These are phyloP conservation scores for Lasioglossum zephyrum DNA, from an alignment of 2,888 invertebrate genomes.

Conservation along the genomic window DNA sequence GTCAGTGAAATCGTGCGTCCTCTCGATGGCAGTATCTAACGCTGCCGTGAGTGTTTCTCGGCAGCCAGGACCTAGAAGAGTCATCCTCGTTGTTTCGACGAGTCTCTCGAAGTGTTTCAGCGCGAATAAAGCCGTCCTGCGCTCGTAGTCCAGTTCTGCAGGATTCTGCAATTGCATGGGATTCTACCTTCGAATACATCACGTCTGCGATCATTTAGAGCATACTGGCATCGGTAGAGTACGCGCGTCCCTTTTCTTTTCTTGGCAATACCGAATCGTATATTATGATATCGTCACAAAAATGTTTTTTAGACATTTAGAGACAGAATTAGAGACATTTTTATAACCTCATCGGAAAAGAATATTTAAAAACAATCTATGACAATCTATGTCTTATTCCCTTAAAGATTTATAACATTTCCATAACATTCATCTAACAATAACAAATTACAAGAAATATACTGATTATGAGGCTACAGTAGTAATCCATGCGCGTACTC, in stretches of 20 bases:
- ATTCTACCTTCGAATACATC: slow-evolving; percentile 1
- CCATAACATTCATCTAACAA: neutral
- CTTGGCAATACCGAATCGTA: neutral
- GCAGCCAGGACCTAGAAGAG: slow-evolving; percentile 88
- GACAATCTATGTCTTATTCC: neutral
- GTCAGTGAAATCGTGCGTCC: slow-evolving; percentile 99
- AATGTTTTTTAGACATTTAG: no score
- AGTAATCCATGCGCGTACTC: neutral
- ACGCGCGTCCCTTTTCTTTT: neutral
- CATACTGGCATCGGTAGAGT: slow-evolving; percentile 11
- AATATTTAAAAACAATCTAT: neutral
- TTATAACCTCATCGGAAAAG: neutral
- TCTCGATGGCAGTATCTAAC: slow-evolving; percentile 95
- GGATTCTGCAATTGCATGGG: slow-evolving; percentile 74
- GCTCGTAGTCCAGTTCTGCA: slow-evolving; percentile 88
- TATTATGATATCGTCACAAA: neutral
- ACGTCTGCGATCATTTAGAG: slow-evolving; percentile 4
- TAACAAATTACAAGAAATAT: neutral
- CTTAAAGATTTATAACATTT: neutral
- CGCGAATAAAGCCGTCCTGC: slow-evolving; percentile 92
- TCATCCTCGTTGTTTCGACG: slow-evolving; percentile 94
- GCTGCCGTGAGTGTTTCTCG: slow-evolving; percentile 94
- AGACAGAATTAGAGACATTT: neutral
- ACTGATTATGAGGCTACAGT: neutral
- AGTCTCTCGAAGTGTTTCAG: slow-evolving; percentile 94